These are phyloP conservation scores for Choreutis nemorana DNA, from an alignment of 2,888 invertebrate species.

Conservation along the genomic window DNA sequence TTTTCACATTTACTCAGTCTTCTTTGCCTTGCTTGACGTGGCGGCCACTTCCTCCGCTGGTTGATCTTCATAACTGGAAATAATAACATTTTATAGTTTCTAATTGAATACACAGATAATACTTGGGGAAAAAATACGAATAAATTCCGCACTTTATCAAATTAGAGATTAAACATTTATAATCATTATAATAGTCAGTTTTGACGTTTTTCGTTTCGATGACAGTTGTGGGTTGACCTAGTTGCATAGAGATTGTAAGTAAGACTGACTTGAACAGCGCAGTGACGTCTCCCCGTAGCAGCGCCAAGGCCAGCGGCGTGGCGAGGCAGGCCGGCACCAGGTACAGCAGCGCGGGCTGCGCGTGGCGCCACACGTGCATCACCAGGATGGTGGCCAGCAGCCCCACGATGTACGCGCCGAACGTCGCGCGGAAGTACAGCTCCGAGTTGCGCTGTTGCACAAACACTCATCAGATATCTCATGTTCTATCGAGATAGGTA, in stretches of 20 bases:
- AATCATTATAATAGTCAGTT: no score
- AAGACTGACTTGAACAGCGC: slow-evolving; percentile 89
- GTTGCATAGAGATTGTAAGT: not conserved
- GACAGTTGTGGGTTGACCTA: no score
- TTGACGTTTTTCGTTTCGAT: no score
- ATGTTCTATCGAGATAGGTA: no score
- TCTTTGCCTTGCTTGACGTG: slow-evolving; percentile 32
- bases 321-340: slow-evolving; percentile 96
- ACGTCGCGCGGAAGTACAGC: slow-evolving; percentile 69
- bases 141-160: no score
- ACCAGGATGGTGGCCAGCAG: slow-evolving; percentile 93
- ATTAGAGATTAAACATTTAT: no score
- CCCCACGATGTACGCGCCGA: slow-evolving; percentile 93
- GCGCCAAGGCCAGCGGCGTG: slow-evolving; percentile 87
- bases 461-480: no score
- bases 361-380: slow-evolving; percentile 98
- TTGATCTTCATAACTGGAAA: slow-evolving; percentile 50
- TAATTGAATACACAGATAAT: no score
- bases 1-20: slow-evolving; percentile 32
- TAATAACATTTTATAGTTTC: slow-evolving; percentile 3
- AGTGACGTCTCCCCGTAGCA: slow-evolving; percentile 89
- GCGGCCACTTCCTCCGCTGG: slow-evolving; percentile 27
- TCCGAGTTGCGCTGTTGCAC: no score
- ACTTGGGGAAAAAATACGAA: no score
- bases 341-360: slow-evolving; percentile 97